Evolutionary conservation across 1,140 invertebrate genomes (phyloP), one percentile per base, ranked within the genome.

Genomic region (Brachionus rotundiformis): DNA sequence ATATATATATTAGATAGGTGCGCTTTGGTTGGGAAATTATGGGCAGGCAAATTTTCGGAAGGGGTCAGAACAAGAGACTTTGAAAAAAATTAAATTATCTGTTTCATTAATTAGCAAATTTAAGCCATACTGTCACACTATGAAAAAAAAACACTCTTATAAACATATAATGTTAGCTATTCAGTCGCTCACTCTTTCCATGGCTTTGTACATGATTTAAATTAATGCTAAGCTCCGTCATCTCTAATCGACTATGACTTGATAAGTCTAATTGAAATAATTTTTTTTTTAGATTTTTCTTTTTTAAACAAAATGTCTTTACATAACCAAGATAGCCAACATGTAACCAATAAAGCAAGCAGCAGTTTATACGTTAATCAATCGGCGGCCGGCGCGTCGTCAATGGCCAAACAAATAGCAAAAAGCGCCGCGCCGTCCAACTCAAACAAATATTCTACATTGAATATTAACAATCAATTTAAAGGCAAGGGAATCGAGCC

Each of bases 391-490:
- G 5, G 63, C n/a, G 63, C 31, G 31, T 16, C 63, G 16, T 36
- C 63, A 68, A 68, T 68, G 63, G 63, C 63, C 13, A 68, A 68
- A n/a, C 63, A 68, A 68, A 68, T 68, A 6, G 16, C 29, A 13
- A 68, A 68, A 16, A 71, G 16, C 31, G 19, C 68, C 23, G 29
- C 31, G 33, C 11, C 39, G 41, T 44, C 68, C 3, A 25, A 27
- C 29, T 73, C 68, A 29, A 39, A 79, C 23, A 79, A 79, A 49
- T 79, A 36, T 63, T 79, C 76, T 7, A 59, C 76, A 23, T 59
- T 79, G 54, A 79, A 79, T 31, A 79, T 79, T 23, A 79, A 79
- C 33, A 79, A 63, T 27, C 76, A 79, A 63, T 79, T 79, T 27
- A 79, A 79, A 33, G 76, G 76, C 11, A 79, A 79, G 41, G 33